Evolutionary conservation across 2,888 invertebrate species (phyloP).

Genomic region (Ypsolopha sequella): DNA sequence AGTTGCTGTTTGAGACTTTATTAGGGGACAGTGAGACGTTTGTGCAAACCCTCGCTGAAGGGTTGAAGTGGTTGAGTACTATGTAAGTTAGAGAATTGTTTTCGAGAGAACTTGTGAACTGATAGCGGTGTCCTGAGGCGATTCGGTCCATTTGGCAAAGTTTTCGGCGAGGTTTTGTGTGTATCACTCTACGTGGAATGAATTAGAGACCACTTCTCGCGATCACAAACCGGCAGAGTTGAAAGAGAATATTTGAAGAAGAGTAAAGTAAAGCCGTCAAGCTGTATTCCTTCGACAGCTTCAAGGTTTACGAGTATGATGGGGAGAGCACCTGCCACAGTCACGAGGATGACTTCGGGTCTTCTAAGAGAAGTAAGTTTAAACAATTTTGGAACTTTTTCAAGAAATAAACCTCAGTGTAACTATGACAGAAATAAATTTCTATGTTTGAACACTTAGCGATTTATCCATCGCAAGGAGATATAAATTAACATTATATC

Average conservation of each 20-base stretch:
- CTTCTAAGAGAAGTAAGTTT: conserved; percentile 56
- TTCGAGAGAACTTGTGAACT: neutral
- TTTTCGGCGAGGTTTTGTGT: neutral
- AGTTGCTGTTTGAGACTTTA: neutral
- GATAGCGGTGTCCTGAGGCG: neutral
- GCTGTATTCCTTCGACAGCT: conserved; percentile 69
- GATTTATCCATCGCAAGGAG: no score
- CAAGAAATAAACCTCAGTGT: no score
- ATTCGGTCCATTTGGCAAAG: neutral
- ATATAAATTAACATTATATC: no score
- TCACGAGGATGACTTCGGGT: conserved; percentile 54
- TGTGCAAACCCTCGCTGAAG: neutral
- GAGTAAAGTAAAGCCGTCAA: conserved; percentile 40
- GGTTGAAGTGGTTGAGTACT: conserved; percentile 3
- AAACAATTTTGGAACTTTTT: no score
- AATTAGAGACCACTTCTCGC: conserved; percentile 11
- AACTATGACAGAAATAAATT: no score
- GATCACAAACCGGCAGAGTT: conserved; percentile 6
- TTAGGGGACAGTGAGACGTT: neutral
- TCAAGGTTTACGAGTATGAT: conserved; percentile 65
- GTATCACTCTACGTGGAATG: neutral
- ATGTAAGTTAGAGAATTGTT: neutral
- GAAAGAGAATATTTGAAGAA: conserved; percentile 17
- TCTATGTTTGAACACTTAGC: no score
- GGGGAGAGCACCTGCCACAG: conserved; percentile 52